Evolutionary conservation across 2,888 invertebrate genomes (phyloP), one percentile per base, ranked within the genome.

Genomic region (Sinohyriopsis cumingii): DNA sequence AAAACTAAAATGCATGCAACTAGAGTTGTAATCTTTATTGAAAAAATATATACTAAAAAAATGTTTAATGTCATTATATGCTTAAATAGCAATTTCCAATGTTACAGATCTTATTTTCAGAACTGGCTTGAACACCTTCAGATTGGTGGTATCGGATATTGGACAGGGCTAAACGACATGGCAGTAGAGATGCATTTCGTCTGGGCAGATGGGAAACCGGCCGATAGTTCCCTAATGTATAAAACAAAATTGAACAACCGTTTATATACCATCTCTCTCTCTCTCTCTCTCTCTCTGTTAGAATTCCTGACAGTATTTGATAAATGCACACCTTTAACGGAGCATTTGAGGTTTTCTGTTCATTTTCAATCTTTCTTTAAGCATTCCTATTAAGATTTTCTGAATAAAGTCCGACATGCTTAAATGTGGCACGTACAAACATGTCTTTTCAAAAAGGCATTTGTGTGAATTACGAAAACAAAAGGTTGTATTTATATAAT

Each of bases 81-180:
- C 12, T 15, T 15, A 45, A 3, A 45, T 3, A 45, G 45, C 15
- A 45, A 1, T 33, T 0, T 33, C 9, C 9, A 33, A 9, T 45
- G 45, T 61, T 61, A 20, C 28, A 20, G 5, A 61, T 18, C 20
- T 15, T 62, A 28, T 28, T 19, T 59, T 28, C 57, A 77, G 77
- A 64, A 59, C 4, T 78, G 77, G 77, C 19, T 78, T 22, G 68
- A 73, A 24, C 24, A 45, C 57, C 66, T 69, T 18, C n/a, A 61
- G 3, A 24, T 69, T 0, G 76, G 73, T 28, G 66, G 61, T 1
- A 53, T 20, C 25, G 75, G 71, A 24, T 80, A 68, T 55, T 82
- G 80, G 82, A 79, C 79, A 24, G 74, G 78, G 18, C 67, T 82
- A 7, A 69, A 65, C 25, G 71, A 75, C 22, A 55, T 71, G 7